Base-by-base conservation (phyloP, 2,797 vertebrate genomes). In the Halcyon smyrnensis region DNA sequence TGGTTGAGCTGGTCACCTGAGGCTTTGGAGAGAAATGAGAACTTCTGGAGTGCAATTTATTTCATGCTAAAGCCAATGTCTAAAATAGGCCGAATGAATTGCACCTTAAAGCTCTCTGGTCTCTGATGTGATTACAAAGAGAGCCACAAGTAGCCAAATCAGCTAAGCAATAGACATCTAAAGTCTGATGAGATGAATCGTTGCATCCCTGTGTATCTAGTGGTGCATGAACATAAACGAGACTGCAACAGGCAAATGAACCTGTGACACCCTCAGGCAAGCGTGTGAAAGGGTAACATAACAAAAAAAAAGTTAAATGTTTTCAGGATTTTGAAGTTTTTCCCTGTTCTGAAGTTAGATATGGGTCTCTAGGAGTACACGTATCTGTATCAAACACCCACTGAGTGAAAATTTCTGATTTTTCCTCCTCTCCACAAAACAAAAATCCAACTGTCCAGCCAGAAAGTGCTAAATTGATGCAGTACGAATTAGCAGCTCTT, bases 51-150 rank as follows among this genome's bases (percentile, higher is more conserved):
- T 25, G 41, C 12, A 78, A 81, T 84, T 88, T 65, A 54, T 93
- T 88, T 88, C 54, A 46, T 90, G 63, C 11, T 95, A 91, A 95
- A 91, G 19, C 46, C 65, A 90, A 17, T 10, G 27, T 54, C 53
- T 90, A 78, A 94, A 95, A 69, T 3, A 86, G 34, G 76, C 86
- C 69, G 69, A 79, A 95, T 34, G 15, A 90, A 84, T 93, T 78
- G 62, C 46, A 43, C 41, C 73, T 94, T 70, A 59, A 93, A 83
- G 32, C 41, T 41, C 43, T 78, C 41, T 62, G 41, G 41, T 69
- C 57, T 86, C 76, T 88, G 54, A 90, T 73, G 45, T 65, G 79
- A 73, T 88, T 84, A 65, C 2, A 7, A 62, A 62, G 34, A 36
- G 32, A 85, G 24, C 37, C 27, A 71, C 32, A 88, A 50, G 83